These are phyloP conservation scores for Nymphicus hollandicus DNA, from an alignment of 2,113 vertebrate genomes.

Conservation along the genomic window DNA sequence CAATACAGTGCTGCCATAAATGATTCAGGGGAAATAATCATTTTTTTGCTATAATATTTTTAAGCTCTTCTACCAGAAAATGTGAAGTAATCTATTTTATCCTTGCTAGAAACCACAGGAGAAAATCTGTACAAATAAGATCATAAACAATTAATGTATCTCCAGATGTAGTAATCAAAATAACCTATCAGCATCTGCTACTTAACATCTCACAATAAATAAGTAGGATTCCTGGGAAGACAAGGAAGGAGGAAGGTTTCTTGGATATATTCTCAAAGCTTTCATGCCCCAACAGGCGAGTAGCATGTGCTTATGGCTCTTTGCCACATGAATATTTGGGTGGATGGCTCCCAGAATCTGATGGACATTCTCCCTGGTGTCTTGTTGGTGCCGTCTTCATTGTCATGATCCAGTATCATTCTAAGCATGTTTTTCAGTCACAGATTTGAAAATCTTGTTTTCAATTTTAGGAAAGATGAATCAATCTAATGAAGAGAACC, in stretches of 20 bases:
- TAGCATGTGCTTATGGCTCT: not conserved
- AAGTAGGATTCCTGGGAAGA: not conserved
- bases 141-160: not conserved
- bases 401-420: not conserved
- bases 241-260: not conserved
- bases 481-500: not conserved
- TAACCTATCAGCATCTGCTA: not conserved
- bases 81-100: not conserved
- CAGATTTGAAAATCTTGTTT: not conserved
- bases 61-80: not conserved
- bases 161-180: not conserved
- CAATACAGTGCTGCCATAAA: not conserved
- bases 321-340: not conserved
- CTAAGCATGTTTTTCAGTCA: not conserved
- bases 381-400: not conserved
- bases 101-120: not conserved
- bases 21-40: not conserved
- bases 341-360: not conserved
- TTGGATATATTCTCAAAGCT: not conserved
- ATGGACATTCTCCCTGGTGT: not conserved
- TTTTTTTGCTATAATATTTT: not conserved
- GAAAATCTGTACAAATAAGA: not conserved
- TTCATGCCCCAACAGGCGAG: fast-evolving
- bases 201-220: not conserved
- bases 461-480: too few relatives aligned